phyloP scores from a whole-genome alignment of 2,797 vertebrate species.

The Chelonia mydas region DNA sequence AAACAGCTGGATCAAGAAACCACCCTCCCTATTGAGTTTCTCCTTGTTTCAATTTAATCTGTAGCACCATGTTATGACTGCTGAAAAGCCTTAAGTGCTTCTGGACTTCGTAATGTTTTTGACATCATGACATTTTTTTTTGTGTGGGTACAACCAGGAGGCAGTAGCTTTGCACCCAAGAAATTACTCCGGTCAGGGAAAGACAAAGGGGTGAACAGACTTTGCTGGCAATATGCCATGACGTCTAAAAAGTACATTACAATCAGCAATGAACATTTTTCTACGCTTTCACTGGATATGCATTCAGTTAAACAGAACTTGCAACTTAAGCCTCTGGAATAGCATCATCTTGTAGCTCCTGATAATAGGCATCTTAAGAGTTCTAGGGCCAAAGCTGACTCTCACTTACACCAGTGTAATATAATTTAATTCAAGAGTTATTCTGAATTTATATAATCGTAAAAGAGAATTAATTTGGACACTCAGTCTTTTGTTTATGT shows the following conservation, averaged over 20 bases:
- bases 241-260: background rate
- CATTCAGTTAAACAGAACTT: background rate
- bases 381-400: background rate
- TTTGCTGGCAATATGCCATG: background rate
- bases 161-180: background rate
- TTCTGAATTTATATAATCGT: background rate
- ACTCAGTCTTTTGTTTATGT: background rate
- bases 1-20: conserved; percentile 39
- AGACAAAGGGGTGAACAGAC: background rate
- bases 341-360: background rate
- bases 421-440: background rate
- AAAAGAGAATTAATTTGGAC: background rate
- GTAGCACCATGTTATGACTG: conserved; percentile 63
- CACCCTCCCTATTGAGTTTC: conserved; percentile 25
- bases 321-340: background rate
- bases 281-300: background rate
- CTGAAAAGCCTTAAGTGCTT: conserved; percentile 55
- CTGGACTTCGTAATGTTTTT: conserved; percentile 69
- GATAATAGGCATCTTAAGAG: background rate
- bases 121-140: conserved; percentile 2
- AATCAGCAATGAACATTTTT: background rate
- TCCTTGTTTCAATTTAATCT: conserved; percentile 56
- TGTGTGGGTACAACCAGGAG: background rate
- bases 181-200: conserved; percentile 23
- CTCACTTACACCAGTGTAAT: background rate